Conservation (phyloP, 2,888 invertebrate genomes). For the Ormyrus nitidulus region DNA sequence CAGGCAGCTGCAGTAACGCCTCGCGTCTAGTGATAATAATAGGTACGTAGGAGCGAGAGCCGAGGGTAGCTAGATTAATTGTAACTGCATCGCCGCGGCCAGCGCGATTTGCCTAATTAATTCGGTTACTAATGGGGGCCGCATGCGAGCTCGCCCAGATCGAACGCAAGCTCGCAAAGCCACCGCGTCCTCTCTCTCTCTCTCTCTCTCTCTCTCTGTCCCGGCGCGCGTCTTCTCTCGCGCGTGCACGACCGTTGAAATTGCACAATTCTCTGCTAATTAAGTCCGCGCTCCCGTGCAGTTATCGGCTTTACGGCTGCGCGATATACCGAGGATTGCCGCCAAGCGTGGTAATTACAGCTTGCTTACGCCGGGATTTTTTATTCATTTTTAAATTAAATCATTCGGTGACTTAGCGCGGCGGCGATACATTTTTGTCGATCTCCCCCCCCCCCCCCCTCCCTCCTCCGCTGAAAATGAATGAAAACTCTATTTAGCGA, state of each 20-base stretch:
- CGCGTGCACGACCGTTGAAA: constrained; percentile 1
- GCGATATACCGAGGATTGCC: background rate
- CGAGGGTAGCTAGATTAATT: constrained; percentile 70
- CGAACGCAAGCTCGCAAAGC: background rate
- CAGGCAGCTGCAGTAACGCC: too few relatives aligned
- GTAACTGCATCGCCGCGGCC: constrained; percentile 72
- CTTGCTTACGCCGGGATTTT: background rate
- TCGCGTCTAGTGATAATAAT: constrained; percentile 32
- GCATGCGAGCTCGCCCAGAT: constrained; percentile 23
- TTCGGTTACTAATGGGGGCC: constrained; percentile 72
- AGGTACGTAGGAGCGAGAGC: background rate
- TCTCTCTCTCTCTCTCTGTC: background rate
- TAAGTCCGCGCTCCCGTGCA: constrained; percentile 32
- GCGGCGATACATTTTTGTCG: too few relatives aligned
- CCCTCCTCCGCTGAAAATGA: too few relatives aligned
- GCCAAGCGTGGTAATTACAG: background rate
- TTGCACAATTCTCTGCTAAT: constrained; percentile 52
- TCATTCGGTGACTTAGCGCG: background rate
- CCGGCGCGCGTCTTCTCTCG: constrained; percentile 9
- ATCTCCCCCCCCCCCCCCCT: too few relatives aligned
- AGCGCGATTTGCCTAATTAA: constrained; percentile 75
- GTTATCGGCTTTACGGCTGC: constrained; percentile 38
- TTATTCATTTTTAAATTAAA: constrained; percentile 24
- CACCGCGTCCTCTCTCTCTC: background rate
- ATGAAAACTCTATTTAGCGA: too few relatives aligned